Percentiles rank a stretch among this genome's conserved stretches.
Conservation (phyloP, 1,140 invertebrate species). For the Ruditapes philippinarum region DNA sequence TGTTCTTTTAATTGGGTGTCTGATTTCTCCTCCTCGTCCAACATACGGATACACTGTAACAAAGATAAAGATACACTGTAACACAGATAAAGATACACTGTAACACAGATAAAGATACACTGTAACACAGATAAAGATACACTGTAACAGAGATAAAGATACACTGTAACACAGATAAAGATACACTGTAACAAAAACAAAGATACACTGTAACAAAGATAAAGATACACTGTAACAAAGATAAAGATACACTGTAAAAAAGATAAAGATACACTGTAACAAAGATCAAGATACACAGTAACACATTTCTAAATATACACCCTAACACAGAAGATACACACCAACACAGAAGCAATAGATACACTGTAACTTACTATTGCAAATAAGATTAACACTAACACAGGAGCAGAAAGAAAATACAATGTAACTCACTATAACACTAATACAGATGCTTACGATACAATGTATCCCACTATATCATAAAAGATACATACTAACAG, state of each 20-base stretch:
- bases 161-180: background rate
- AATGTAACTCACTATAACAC: too few relatives aligned
- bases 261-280: too few relatives aligned
- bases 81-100: background rate
- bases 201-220: background rate
- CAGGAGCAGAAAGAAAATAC: too few relatives aligned
- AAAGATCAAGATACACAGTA: too few relatives aligned
- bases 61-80: background rate
- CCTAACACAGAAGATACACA: too few relatives aligned
- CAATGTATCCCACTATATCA: too few relatives aligned
- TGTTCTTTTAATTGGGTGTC: conserved; percentile 95
- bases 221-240: background rate
- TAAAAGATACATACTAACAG: too few relatives aligned
- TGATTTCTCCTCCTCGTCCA: conserved; percentile 96
- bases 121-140: background rate
- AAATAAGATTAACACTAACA: too few relatives aligned
- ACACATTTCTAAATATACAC: too few relatives aligned
- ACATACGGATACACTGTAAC: conserved; percentile 87
- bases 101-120: background rate
- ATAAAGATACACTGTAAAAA: background rate
- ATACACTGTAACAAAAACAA: background rate
- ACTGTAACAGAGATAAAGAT: background rate
- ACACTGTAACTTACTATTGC: too few relatives aligned
- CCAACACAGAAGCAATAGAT: too few relatives aligned
- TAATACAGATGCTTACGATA: too few relatives aligned